Conservation (phyloP, 2,888 invertebrate species). For the Gandaritis pyraliata region DNA sequence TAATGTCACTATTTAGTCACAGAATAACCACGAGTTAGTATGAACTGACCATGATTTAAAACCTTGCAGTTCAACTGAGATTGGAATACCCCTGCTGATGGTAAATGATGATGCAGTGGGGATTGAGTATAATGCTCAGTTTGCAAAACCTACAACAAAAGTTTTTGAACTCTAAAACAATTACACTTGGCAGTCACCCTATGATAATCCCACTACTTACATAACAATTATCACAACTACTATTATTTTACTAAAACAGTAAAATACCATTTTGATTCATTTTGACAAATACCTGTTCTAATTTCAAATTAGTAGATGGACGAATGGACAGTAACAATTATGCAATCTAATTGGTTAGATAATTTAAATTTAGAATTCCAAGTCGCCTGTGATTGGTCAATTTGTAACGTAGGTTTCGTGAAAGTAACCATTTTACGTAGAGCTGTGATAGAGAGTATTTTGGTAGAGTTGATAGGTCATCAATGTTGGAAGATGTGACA, state of each 20-base stretch:
- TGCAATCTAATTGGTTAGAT: slow-evolving; percentile 55
- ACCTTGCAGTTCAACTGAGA: too few species aligned
- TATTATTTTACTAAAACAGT: slow-evolving; percentile 8
- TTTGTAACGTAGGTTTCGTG: slow-evolving; percentile 1
- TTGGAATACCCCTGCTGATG: too few species aligned
- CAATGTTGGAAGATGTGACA: slow-evolving; percentile 7
- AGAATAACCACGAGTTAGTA: too few species aligned
- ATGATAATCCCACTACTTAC: background rate
- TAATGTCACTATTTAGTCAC: too few species aligned
- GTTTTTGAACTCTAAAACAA: too few species aligned
- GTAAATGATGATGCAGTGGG: too few species aligned
- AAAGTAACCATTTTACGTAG: slow-evolving; percentile 2
- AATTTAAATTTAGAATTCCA: slow-evolving; percentile 61
- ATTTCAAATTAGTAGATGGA: slow-evolving; percentile 30
- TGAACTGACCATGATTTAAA: too few species aligned
- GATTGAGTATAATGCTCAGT: too few species aligned
- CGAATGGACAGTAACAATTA: slow-evolving; percentile 49
- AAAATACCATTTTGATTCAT: slow-evolving; percentile 4
- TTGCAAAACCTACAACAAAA: too few species aligned
- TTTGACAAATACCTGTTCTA: slow-evolving; percentile 31
- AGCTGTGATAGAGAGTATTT: background rate
- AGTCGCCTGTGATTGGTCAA: slow-evolving; percentile 51
- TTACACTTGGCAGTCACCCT: too few species aligned
- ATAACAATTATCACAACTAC: background rate
- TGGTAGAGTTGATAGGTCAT: slow-evolving; percentile 1